Evolutionary conservation across 2,888 invertebrate genomes (phyloP).

Genomic region (Patella pellucida): DNA sequence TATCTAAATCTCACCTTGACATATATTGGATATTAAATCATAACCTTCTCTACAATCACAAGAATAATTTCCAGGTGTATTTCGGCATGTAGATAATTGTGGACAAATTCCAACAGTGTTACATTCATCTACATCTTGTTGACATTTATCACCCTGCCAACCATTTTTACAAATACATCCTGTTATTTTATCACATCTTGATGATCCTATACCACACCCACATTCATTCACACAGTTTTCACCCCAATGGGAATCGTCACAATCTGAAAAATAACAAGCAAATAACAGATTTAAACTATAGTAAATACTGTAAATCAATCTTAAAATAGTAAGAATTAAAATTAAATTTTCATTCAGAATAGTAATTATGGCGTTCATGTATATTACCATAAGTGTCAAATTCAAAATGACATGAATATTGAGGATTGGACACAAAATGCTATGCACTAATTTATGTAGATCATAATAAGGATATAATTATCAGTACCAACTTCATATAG

Average conservation of each 20-base stretch:
- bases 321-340: too few species aligned
- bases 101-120: conserved; percentile 10
- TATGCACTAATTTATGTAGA: too few species aligned
- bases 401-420: too few species aligned
- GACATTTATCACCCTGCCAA: conserved; percentile 23
- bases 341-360: too few species aligned
- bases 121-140: conserved; percentile 32
- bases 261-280: conserved; percentile 21
- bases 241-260: conserved; percentile 35
- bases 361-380: too few species aligned
- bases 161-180: conserved; percentile 33
- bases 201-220: conserved; percentile 26
- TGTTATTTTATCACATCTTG: conserved; percentile 16
- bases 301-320: too few species aligned
- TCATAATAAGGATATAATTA: too few species aligned
- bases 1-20: conserved; percentile 23
- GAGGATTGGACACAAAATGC: too few species aligned
- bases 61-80: conserved; percentile 26
- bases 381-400: too few species aligned
- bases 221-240: conserved; percentile 26
- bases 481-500: too few species aligned
- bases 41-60: conserved; percentile 30
- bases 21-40: conserved; percentile 21
- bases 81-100: conserved; percentile 24
- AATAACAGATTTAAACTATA: not conserved